Evolutionary conservation across 2,797 vertebrate species (phyloP).

Genomic region (Hoplostethus mediterraneus): DNA sequence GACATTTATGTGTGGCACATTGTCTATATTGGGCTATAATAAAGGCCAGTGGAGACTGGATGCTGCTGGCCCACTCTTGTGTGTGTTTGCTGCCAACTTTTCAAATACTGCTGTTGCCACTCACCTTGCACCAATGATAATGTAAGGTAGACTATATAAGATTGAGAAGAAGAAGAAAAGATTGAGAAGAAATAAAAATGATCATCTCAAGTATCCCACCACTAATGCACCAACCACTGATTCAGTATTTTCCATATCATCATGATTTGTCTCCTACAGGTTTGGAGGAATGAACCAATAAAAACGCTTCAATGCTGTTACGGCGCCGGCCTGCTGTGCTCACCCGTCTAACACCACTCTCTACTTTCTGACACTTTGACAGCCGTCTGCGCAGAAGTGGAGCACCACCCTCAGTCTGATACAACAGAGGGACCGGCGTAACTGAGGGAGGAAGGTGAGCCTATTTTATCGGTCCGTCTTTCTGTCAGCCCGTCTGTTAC

Average conservation of each 20-base stretch:
- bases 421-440: conserved; percentile 43
- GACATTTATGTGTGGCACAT: conserved; percentile 6
- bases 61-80: neutral
- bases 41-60: neutral
- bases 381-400: neutral
- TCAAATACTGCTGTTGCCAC: neutral
- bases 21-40: neutral
- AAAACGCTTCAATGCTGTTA: neutral
- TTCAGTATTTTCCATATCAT: too few relatives aligned
- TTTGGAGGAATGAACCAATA: too few relatives aligned
- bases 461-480: conserved; percentile 54
- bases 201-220: too few relatives aligned
- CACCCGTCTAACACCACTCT: too few relatives aligned
- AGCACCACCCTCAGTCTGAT: conserved; percentile 37
- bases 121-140: neutral
- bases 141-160: too few relatives aligned
- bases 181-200: too few relatives aligned
- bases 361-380: conserved; percentile 1
- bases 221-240: too few relatives aligned
- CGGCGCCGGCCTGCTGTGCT: too few relatives aligned
- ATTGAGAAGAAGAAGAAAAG: too few relatives aligned
- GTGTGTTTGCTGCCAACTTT: neutral
- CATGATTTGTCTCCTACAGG: too few relatives aligned
- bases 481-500: conserved; percentile 44
- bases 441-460: conserved; percentile 51